phyloP scores from a whole-genome alignment of 2,888 invertebrate species.

The Mesorhabditis sp. region DNA sequence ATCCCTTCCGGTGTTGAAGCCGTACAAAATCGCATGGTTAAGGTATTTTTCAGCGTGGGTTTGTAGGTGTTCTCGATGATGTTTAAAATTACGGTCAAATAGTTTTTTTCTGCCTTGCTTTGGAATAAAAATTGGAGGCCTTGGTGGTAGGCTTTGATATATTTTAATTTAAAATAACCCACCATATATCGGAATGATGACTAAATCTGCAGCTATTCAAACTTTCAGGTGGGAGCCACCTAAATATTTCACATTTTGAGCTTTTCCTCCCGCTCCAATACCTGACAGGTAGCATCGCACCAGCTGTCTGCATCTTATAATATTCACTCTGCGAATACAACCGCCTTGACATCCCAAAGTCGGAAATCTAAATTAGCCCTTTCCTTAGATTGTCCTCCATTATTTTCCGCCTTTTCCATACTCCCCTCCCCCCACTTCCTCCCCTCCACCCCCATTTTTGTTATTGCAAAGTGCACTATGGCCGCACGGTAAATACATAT shows the following conservation, averaged over 20 bases:
- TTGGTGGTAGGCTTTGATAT: neutral
- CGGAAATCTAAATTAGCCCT: constrained; percentile 38
- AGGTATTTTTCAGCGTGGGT: too few relatives aligned
- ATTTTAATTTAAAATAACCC: neutral
- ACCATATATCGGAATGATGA: constrained; percentile 96
- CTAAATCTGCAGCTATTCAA: constrained; percentile 95
- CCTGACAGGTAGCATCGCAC: constrained; percentile 41
- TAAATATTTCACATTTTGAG: constrained; percentile 36
- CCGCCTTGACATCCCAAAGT: constrained; percentile 55
- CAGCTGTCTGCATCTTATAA: constrained; percentile 41
- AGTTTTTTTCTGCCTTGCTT: too few relatives aligned
- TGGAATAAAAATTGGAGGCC: neutral
- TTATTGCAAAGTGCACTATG: too few relatives aligned
- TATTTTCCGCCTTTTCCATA: too few relatives aligned
- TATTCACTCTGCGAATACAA: constrained; percentile 47
- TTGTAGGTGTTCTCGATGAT: too few relatives aligned
- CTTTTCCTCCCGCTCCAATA: constrained; percentile 62
- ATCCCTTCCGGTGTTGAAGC: neutral
- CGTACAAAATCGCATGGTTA: too few relatives aligned
- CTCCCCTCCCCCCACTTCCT: too few relatives aligned
- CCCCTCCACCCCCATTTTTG: too few relatives aligned
- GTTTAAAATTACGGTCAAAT: too few relatives aligned
- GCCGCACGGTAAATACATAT: too few relatives aligned
- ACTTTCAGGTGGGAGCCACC: constrained; percentile 99
- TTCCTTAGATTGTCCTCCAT: too few relatives aligned